phyloP scores from a whole-genome alignment of 2,888 invertebrate genomes.

The Laothoe populi region DNA sequence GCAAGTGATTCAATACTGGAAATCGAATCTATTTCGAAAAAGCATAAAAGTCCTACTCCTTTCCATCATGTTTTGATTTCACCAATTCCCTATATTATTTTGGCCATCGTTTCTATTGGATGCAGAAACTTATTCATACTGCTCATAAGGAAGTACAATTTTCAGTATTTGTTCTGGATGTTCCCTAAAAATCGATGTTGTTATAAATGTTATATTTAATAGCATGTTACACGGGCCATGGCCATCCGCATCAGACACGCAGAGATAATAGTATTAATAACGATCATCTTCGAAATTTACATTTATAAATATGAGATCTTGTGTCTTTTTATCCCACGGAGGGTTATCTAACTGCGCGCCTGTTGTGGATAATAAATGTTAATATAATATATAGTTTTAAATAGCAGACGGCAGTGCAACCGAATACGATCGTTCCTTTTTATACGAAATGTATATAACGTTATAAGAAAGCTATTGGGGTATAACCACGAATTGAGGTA shows the following conservation, averaged over 20 bases:
- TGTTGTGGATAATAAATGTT: neutral
- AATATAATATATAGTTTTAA: neutral
- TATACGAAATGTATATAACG: neutral
- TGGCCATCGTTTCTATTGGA: neutral
- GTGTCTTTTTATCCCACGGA: neutral
- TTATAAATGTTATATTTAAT: neutral
- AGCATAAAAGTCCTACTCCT: neutral
- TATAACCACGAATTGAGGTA: too few relatives aligned
- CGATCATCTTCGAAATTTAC: neutral
- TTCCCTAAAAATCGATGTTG: neutral
- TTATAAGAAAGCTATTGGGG: too few relatives aligned
- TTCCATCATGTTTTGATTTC: neutral
- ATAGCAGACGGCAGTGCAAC: slow-evolving; percentile 1
- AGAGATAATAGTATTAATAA: neutral
- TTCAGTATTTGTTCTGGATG: neutral
- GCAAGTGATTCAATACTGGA: neutral
- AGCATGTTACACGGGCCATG: neutral
- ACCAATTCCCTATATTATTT: neutral
- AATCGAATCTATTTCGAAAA: slow-evolving; percentile 17
- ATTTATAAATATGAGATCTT: neutral
- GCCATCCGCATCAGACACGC: neutral
- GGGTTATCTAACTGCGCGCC: slow-evolving; percentile 3
- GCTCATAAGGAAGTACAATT: neutral
- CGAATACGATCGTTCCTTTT: neutral
- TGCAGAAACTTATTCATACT: too few relatives aligned